A percentile compares a stretch with the other conserved stretches of the same genome.
Conservation (phyloP, 2,113 vertebrate species). For the Ciconia boyciana region DNA sequence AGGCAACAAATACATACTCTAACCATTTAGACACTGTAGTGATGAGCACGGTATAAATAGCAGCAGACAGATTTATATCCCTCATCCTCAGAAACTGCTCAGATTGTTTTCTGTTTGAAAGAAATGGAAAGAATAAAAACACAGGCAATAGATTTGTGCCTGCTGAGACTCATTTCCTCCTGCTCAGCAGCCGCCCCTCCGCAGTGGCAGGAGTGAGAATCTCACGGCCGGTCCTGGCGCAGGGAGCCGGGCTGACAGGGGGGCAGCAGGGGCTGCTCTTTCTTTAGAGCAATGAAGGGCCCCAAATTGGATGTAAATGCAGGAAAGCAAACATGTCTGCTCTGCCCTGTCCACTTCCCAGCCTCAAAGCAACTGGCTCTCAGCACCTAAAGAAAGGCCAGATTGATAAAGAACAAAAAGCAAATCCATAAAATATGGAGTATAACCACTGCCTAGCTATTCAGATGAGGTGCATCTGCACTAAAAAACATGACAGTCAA, state of each 20-base stretch:
- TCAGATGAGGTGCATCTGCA: not conserved
- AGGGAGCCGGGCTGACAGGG: not conserved
- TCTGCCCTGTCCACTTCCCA: not conserved
- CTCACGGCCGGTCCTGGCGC: accelerated
- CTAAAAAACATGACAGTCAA: not conserved
- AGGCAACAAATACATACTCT: not conserved
- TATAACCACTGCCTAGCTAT: not conserved
- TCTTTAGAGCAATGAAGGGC: not conserved
- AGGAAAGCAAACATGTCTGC: not conserved
- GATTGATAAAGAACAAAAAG: not conserved
- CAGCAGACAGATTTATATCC: slow-evolving; percentile 32
- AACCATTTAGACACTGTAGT: not conserved
- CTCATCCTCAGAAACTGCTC: slow-evolving; percentile 2
- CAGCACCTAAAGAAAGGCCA: not conserved
- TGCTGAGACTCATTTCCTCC: slow-evolving; percentile 44
- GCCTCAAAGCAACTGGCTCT: not conserved
- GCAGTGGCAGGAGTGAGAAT: not conserved
- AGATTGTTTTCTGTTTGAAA: slow-evolving; percentile 13
- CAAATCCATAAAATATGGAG: not conserved
- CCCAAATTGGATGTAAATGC: accelerated
- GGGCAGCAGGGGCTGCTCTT: not conserved
- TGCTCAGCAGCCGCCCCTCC: not conserved
- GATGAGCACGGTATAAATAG: not conserved
- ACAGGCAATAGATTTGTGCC: slow-evolving; percentile 15
- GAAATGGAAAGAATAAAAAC: slow-evolving; percentile 27